These are phyloP conservation scores for Pteruthius melanotis DNA, from an alignment of 2,113 vertebrate species.

Conservation along the genomic window DNA sequence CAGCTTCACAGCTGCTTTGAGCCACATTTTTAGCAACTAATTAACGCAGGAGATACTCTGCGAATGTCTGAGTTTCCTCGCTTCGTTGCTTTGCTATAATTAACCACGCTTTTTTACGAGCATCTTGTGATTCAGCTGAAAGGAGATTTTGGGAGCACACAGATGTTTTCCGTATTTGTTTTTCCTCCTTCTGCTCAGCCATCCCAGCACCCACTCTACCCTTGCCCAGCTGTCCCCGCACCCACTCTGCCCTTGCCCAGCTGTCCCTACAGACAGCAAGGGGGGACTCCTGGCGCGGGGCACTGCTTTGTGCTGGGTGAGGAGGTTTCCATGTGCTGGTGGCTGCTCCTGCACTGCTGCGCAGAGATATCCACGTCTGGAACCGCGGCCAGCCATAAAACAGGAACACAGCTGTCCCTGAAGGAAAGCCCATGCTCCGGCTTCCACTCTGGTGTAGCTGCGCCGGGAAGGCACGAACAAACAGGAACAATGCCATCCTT, in stretches of 20 bases:
- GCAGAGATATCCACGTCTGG: fast-evolving
- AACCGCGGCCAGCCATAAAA: background rate
- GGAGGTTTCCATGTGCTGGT: background rate
- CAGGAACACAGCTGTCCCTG: background rate
- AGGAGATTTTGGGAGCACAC: background rate
- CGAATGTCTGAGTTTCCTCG: background rate
- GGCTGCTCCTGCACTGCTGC: background rate
- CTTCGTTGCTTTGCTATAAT: background rate
- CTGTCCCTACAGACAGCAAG: fast-evolving
- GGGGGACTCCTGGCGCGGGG: background rate
- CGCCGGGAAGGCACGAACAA: background rate
- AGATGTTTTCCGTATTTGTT: background rate
- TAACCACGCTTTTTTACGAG: background rate
- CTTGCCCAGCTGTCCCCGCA: background rate
- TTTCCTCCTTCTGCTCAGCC: background rate
- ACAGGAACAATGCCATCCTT: background rate
- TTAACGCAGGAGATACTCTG: background rate
- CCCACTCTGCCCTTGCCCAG: background rate
- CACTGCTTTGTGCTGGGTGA: fast-evolving
- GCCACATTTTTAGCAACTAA: slow-evolving; percentile 4
- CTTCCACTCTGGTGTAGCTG: background rate
- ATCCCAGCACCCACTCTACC: background rate
- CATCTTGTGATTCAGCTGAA: background rate
- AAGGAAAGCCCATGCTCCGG: background rate
- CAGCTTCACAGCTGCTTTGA: background rate